phyloP scores from a whole-genome alignment of 2,113 vertebrate species.

The Calyptommatus sinebrachiatus region DNA sequence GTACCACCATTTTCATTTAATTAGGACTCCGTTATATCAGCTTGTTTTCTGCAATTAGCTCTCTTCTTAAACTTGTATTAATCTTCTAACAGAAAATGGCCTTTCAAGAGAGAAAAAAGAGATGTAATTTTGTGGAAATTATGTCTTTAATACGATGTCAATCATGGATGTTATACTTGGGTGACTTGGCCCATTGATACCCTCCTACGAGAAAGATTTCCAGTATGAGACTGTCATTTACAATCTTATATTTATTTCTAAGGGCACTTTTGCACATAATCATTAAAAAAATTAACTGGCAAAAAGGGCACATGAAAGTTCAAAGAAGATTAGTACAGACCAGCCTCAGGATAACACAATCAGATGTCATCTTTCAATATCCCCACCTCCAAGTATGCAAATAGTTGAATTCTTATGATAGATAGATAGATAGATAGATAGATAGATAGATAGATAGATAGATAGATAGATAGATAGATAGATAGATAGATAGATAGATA shows the following conservation, averaged over 20 bases:
- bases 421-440: too few species aligned
- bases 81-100: constrained; percentile 63
- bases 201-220: constrained; percentile 1
- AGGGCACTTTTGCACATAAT: background rate
- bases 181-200: constrained; percentile 34
- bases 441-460: too few species aligned
- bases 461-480: too few species aligned
- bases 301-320: background rate
- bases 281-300: background rate
- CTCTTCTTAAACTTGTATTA: constrained; percentile 67
- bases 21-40: constrained; percentile 54
- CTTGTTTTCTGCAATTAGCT: constrained; percentile 70
- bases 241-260: constrained; percentile 27
- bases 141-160: constrained; percentile 34
- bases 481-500: too few species aligned
- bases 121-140: constrained; percentile 60
- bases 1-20: constrained; percentile 63
- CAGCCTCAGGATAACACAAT: background rate
- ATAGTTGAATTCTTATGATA: background rate
- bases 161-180: constrained; percentile 2
- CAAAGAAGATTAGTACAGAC: background rate
- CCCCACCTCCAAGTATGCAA: background rate
- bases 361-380: background rate
- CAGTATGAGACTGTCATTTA: background rate
- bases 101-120: constrained; percentile 49